Evolutionary conservation across 2,888 invertebrate genomes (phyloP), one percentile per base, ranked within the genome.

Genomic region (Oscheius sp.): DNA sequence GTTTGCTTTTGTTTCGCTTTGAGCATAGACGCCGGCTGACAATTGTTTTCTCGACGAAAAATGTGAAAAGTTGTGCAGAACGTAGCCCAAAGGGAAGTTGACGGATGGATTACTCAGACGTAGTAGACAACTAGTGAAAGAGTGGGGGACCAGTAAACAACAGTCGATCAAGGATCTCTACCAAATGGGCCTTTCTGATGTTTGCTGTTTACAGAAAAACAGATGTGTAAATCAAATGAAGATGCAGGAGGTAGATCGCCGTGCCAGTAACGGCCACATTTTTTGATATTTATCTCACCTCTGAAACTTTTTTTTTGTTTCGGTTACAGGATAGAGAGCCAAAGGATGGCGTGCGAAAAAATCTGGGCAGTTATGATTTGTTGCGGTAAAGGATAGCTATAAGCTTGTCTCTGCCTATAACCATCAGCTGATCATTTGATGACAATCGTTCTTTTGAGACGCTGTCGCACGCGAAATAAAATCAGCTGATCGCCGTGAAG

Each of bases 401-500:
- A n/a, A 66, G 27, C 16, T 9, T 13, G 52, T 27, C 66, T 21
- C 25, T 52, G 66, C 25, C 2, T 29, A 52, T 49, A 49, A 52
- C 18, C 18, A 46, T 66, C 66, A 66, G 66, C 52, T 66, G 66
- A 66, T 66, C 52, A 29, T 27, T 41, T 61, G 16, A 61, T 43
- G 43, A n/a, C 43, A 25, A 55, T 55, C 23, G 13, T 29, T 41
- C 41, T 41, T 18, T 21, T 13, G 43, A 41, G 13, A 13, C 61
- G 21, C 13, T 21, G 41, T 21, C 23, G 21, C 61, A 43, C 45
- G 61, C 61, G 43, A 25, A 25, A 25, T 25, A 66, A 29, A 66
- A 66, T 66, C 66, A 66, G 66, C 66, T 52, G 66, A 66, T 66
- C 66, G 52, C 66, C 25, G 66, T 49, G 35, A 52, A 49, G 49